phyloP scores from a whole-genome alignment of 1,140 invertebrate species.

The Megathymus violae region DNA sequence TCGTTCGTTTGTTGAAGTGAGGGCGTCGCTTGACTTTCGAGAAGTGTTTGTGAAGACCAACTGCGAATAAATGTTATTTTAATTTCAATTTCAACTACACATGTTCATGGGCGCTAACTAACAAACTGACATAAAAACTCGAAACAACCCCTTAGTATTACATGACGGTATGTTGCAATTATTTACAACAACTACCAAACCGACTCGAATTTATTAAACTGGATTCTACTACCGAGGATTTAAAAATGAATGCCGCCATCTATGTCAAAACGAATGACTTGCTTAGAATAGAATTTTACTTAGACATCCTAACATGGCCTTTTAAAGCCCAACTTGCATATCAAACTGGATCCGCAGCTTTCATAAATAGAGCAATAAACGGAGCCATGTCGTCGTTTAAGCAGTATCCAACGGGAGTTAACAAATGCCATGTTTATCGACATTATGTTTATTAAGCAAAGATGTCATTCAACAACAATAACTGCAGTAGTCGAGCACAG shows the following conservation, averaged over 20 bases:
- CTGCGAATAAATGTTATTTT: too few species aligned
- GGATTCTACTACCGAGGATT: neutral
- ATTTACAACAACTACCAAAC: too few species aligned
- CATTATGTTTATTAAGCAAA: neutral
- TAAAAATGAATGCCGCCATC: neutral
- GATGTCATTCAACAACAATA: neutral
- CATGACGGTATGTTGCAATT: too few species aligned
- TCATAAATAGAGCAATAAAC: neutral
- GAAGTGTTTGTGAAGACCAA: too few species aligned
- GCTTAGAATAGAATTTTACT: constrained; percentile 1
- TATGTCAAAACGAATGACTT: neutral
- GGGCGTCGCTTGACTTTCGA: too few species aligned
- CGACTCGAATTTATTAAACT: too few species aligned
- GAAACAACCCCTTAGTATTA: too few species aligned
- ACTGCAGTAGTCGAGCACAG: too few species aligned
- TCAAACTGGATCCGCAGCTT: neutral
- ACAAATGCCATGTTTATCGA: neutral
- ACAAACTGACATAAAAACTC: too few species aligned
- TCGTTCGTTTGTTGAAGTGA: too few species aligned
- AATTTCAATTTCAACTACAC: too few species aligned
- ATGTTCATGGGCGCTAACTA: too few species aligned
- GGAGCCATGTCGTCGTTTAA: neutral
- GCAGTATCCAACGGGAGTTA: neutral
- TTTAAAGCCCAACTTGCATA: neutral
- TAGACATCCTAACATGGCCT: neutral